Evolutionary conservation across 1,140 invertebrate genomes (phyloP), one percentile per base, ranked within the genome.

Genomic region (Bombus turneri): DNA sequence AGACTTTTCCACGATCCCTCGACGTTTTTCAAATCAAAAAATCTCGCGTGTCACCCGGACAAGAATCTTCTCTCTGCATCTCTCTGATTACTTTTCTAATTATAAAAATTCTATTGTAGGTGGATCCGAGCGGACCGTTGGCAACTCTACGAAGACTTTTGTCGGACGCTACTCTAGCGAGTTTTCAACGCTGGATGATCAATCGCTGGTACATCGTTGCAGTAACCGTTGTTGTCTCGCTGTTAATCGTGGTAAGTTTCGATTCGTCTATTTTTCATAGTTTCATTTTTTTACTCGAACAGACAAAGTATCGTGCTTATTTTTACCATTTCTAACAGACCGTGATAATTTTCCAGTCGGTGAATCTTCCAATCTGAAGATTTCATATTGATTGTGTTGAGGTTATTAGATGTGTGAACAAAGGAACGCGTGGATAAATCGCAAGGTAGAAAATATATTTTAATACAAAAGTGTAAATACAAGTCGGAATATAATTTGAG

Each of bases 51-150:
- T 10, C 66, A 68, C 8, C 22, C 15, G 9, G n/a, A 9, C 25
- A 18, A 9, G 2, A n/a, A 31, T 1, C 1, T 64, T 18, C n/a
- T 31, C 12, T 34, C n/a, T 13, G 1, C 2, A 1, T 34, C 13
- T 66, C 6, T 0, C 1, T 18, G 2, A 66, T 66, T 34, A 66
- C n/a, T 18, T 18, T 31, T 43, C 69, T 62, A 62, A 62, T n/a
- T n/a, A 10, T 25, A 25, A 6, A 28, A 28, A 59, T 59, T 62
- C 28, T 62, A n/a, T 18, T 10, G 8, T 10, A 86, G 85, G 98
- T 99, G 85, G 98, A 99, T 96, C 98, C 98, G 1, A 98, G 98
- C 4, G 98, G 98, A n/a, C 98, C 98, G 13, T 95, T 99, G 92
- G 98, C 98, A 18, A 98, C 98, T n/a, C 95, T 99, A 47, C 96